phyloP scores from a whole-genome alignment of 2,888 invertebrate species.

The Pharmacophagus antenor region DNA sequence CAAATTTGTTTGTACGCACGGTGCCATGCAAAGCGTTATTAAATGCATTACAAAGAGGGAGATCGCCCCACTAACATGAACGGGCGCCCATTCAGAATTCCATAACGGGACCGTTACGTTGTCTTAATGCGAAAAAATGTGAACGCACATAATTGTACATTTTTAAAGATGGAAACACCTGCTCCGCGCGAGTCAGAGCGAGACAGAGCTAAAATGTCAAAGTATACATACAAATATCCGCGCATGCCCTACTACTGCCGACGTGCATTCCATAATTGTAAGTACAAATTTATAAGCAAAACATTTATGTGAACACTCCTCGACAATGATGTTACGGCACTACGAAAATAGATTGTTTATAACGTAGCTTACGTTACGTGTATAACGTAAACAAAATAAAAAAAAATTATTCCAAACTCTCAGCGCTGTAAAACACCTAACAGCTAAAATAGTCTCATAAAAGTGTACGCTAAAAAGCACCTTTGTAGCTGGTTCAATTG shows the following conservation, averaged over 20 bases:
- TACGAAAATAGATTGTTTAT: conserved; percentile 23
- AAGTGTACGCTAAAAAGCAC: conserved; percentile 8
- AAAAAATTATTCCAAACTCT: conserved; percentile 11
- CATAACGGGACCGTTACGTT: conserved; percentile 53
- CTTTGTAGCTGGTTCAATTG: conserved; percentile 22
- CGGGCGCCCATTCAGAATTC: conserved; percentile 55
- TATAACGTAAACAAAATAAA: conserved; percentile 1
- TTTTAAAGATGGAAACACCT: conserved; percentile 56
- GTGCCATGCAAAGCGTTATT: conserved; percentile 44
- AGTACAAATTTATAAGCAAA: conserved; percentile 69
- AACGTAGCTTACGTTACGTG: conserved; percentile 18
- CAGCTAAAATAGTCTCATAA: conserved; percentile 1
- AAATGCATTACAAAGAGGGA: conserved; percentile 50
- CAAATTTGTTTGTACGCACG: conserved; percentile 39
- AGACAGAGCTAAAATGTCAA: conserved; percentile 63
- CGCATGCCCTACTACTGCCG: conserved; percentile 43
- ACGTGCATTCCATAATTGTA: conserved; percentile 55
- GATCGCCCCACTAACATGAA: conserved; percentile 49
- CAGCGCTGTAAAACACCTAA: conserved; percentile 12
- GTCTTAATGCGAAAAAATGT: conserved; percentile 59
- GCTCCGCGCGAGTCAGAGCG: conserved; percentile 42
- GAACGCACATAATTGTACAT: conserved; percentile 36
- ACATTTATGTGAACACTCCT: conserved; percentile 32
- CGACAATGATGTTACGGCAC: conserved; percentile 10
- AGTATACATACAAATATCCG: conserved; percentile 50